Conservation (phyloP, 2,797 vertebrate genomes). For the Gila robusta region DNA sequence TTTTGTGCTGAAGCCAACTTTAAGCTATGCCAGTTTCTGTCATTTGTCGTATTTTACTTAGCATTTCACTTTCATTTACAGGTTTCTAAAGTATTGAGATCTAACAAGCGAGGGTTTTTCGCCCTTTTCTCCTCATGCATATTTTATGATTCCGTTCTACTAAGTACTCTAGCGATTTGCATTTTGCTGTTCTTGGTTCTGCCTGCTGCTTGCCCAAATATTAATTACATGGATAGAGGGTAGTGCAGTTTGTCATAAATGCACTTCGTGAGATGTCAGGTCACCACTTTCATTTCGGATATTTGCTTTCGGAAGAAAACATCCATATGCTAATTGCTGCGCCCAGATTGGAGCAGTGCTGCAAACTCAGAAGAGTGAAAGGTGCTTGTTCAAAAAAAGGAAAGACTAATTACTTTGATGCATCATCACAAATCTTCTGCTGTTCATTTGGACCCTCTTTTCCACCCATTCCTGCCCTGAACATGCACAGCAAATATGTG, state of each 20-base stretch:
- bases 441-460: conserved; percentile 39
- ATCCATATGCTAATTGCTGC: conserved; percentile 49
- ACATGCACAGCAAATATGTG: conserved; percentile 43
- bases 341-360: conserved; percentile 7
- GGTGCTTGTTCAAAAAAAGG: conserved; percentile 20
- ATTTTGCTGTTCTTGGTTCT: conserved; percentile 27
- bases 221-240: conserved; percentile 48
- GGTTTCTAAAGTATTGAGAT: conserved; percentile 5
- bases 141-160: conserved; percentile 34
- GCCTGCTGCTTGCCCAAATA: conserved; percentile 31
- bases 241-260: conserved; percentile 44
- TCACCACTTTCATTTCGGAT: conserved; percentile 44
- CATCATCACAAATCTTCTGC: conserved; percentile 36
- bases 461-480: background rate
- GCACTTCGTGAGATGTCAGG: conserved; percentile 38
- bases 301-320: conserved; percentile 34
- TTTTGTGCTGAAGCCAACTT: background rate
- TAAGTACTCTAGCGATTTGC: conserved; percentile 43
- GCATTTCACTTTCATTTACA: conserved; percentile 30
- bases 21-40: conserved; percentile 13
- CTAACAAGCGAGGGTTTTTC: conserved; percentile 31
- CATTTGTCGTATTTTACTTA: conserved; percentile 30
- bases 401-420: conserved; percentile 47
- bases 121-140: conserved; percentile 49
- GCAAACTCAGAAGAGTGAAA: conserved; percentile 25